Conservation (phyloP, 2,797 vertebrate species). For the Pantherophis alleghaniensis region DNA sequence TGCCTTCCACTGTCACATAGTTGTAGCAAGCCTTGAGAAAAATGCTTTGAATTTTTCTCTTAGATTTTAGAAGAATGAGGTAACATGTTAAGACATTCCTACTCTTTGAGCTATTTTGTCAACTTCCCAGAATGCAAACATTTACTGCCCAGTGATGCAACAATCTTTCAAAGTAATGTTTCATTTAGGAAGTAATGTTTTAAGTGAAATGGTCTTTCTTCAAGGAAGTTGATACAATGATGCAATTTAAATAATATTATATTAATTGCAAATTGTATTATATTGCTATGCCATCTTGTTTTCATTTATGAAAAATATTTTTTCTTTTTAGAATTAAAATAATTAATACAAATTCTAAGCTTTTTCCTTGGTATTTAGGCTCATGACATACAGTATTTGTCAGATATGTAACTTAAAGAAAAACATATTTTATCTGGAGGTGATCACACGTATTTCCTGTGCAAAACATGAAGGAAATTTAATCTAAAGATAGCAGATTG, state of each 20-base stretch:
- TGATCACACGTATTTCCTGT: neutral
- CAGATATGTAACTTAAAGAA: neutral
- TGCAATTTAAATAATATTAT: neutral
- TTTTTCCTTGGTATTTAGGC: neutral
- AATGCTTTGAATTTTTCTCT: conserved; percentile 69
- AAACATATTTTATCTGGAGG: neutral
- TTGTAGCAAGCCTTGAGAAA: conserved; percentile 65
- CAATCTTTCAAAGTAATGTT: conserved; percentile 14
- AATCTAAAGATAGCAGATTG: neutral
- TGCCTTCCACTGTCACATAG: conserved; percentile 63
- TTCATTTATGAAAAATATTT: neutral
- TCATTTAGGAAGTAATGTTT: neutral
- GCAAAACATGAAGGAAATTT: neutral
- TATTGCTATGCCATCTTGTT: neutral
- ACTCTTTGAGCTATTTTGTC: conserved; percentile 46
- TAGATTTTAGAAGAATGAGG: conserved; percentile 71
- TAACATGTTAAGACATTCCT: conserved; percentile 65
- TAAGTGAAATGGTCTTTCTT: neutral
- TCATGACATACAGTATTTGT: neutral
- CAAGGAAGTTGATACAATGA: neutral
- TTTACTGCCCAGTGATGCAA: conserved; percentile 16
- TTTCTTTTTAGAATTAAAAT: neutral
- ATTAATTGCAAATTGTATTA: neutral
- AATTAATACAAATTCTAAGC: neutral
- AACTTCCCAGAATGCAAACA: conserved; percentile 20